Conservation (phyloP, 2,113 vertebrate species). For the Neotoma lepida region DNA sequence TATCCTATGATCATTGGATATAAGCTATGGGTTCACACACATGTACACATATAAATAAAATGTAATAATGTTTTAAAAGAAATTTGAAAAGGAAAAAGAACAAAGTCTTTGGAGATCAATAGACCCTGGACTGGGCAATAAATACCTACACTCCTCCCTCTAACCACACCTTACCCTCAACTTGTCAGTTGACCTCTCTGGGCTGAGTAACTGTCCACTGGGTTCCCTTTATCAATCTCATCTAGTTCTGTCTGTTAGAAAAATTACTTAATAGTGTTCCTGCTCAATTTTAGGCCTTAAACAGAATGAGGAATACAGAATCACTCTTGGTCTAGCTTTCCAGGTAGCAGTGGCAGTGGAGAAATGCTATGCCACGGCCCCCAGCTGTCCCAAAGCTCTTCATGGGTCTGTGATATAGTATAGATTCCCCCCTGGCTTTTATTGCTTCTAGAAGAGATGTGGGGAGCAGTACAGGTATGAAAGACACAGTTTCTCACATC, state of each 20-base stretch:
- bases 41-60: not conserved
- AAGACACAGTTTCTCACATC: not conserved
- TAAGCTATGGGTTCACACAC: not conserved
- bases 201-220: not conserved
- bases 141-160: not conserved
- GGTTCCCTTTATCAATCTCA: not conserved
- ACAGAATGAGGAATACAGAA: not conserved
- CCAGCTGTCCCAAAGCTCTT: not conserved
- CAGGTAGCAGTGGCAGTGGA: not conserved
- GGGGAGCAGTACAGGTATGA: not conserved
- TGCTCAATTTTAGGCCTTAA: not conserved
- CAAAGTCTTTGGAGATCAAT: not conserved
- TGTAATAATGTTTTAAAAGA: not conserved
- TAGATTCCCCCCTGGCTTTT: not conserved
- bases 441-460: constrained; percentile 8
- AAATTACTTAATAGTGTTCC: not conserved
- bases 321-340: not conserved
- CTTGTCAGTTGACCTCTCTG: not conserved
- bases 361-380: not conserved
- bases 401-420: not conserved
- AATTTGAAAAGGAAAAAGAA: not conserved
- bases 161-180: not conserved
- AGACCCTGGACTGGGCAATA: not conserved
- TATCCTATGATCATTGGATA: no score
- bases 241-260: not conserved